Base-by-base conservation (phyloP, 2,888 invertebrate species). In the Drosophila testacea region DNA sequence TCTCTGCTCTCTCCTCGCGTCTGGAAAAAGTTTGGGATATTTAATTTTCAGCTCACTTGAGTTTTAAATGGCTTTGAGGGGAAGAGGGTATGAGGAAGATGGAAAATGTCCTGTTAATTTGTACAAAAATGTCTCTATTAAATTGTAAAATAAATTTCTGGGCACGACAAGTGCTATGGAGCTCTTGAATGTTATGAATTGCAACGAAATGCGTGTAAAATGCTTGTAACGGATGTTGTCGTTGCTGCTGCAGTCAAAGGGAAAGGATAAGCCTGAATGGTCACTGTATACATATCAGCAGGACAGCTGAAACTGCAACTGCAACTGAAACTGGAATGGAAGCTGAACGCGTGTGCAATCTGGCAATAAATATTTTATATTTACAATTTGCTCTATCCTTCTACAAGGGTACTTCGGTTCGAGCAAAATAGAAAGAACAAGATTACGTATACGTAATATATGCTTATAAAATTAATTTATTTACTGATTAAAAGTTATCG, bases 351-450 rank as follows among this genome's bases (percentile, higher is more conserved):
- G 70, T 85, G 74, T 71, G 75, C 79, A 86, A 81, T 83, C 87
- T 78, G 87, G 73, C 69, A 83, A 86, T 83, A 86, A 83, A 83
- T 86, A 87, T 86, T 83, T 76, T 73, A 81, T 81, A 69, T 86
- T 83, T 81, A 67, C 81, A 68, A 69, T 67, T 59, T 73, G 64
- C 73, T 10, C 36, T 38, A 1, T 6, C 5, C 11, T 13, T n/a
- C 2, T 5, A 6, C 4, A 2, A 11, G 7, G 4, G 34, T 7
- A 50, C 50, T n/a, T 36, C 11, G 34, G 22, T 16, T 9, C 28
- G 9, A 10, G 27, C 10, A 4, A 13, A 11, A 13, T 1, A 22
- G 2, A 9, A 1, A n/a, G 27, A 4, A 30, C 30, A 6, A 32
- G 6, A 4, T 32, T 32, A 32, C 32, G 32, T 32, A 32, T 32